phyloP scores from a whole-genome alignment of 1,140 invertebrate species.

The Tetragnatha versicolor region DNA sequence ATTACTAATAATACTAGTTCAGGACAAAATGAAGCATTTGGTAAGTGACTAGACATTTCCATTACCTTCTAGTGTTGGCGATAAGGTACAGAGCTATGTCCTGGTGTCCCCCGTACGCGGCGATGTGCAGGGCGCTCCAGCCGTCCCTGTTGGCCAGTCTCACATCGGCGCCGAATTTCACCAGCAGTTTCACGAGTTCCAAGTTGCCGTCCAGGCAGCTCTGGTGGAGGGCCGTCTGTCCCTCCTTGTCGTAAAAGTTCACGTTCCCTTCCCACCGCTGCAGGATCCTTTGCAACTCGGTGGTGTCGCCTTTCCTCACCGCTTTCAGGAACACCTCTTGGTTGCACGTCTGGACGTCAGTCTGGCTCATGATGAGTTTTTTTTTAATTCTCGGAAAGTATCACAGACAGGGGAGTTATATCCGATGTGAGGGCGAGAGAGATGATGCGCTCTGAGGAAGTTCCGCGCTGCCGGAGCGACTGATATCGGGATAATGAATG shows the following conservation, averaged over 20 bases:
- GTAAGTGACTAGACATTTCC: slow-evolving; percentile 36
- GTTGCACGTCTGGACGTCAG: slow-evolving; percentile 56
- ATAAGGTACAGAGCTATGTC: slow-evolving; percentile 66
- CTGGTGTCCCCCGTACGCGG: slow-evolving; percentile 66
- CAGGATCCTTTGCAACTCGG: slow-evolving; percentile 62
- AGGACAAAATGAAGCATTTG: slow-evolving; percentile 21
- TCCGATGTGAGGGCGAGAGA: background rate
- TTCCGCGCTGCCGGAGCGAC: background rate
- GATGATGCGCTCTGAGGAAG: background rate
- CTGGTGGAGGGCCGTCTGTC: slow-evolving; percentile 67
- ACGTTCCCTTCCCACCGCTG: slow-evolving; percentile 64
- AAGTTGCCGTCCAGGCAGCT: slow-evolving; percentile 67
- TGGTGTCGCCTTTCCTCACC: slow-evolving; percentile 63
- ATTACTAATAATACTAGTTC: slow-evolving; percentile 43
- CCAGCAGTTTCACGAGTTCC: slow-evolving; percentile 67
- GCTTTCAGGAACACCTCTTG: slow-evolving; percentile 64
- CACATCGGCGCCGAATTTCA: slow-evolving; percentile 67
- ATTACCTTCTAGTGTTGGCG: slow-evolving; percentile 54
- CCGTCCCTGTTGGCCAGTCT: slow-evolving; percentile 67
- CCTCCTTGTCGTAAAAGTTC: slow-evolving; percentile 66
- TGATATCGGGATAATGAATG: background rate
- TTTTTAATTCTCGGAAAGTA: background rate
- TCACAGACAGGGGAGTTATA: background rate
- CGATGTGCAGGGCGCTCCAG: slow-evolving; percentile 69
- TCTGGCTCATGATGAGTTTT: slow-evolving; percentile 30